phyloP scores from a whole-genome alignment of 1,140 invertebrate genomes.

The Atta texana region DNA sequence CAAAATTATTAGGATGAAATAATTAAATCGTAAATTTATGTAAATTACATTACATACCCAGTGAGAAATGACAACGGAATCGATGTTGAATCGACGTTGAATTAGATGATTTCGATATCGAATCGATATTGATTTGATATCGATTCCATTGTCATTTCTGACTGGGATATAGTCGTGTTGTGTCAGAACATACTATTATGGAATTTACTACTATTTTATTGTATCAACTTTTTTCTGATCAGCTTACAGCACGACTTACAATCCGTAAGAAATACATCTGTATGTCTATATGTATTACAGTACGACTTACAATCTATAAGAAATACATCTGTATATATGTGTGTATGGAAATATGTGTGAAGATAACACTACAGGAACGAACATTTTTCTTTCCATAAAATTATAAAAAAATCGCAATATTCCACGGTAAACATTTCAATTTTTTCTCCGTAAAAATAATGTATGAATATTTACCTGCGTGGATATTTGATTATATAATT shows the following conservation, averaged over 20 bases:
- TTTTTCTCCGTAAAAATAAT: constrained; percentile 10
- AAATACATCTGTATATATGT: constrained; percentile 21
- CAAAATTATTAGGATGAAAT: neutral
- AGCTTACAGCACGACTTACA: neutral
- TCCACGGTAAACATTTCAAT: neutral
- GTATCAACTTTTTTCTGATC: neutral
- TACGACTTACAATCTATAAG: constrained; percentile 13
- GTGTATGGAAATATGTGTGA: constrained; percentile 3
- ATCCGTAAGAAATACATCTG: constrained; percentile 19
- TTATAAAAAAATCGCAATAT: constrained; percentile 7
- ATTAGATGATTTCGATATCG: too few species aligned
- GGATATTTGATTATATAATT: neutral
- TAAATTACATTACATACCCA: neutral
- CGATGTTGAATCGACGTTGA: too few species aligned
- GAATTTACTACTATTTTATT: neutral
- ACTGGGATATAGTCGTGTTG: neutral
- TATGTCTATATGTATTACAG: neutral
- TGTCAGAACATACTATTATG: neutral
- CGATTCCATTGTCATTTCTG: too few species aligned
- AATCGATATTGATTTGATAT: too few species aligned
- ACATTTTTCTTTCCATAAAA: constrained; percentile 28
- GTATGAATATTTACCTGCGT: constrained; percentile 20
- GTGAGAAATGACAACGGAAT: too few species aligned
- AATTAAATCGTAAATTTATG: constrained; percentile 5
- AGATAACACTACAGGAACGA: constrained; percentile 13